Evolutionary conservation across 2,888 invertebrate genomes (phyloP).

Genomic region (Iselma pallidipennis): DNA sequence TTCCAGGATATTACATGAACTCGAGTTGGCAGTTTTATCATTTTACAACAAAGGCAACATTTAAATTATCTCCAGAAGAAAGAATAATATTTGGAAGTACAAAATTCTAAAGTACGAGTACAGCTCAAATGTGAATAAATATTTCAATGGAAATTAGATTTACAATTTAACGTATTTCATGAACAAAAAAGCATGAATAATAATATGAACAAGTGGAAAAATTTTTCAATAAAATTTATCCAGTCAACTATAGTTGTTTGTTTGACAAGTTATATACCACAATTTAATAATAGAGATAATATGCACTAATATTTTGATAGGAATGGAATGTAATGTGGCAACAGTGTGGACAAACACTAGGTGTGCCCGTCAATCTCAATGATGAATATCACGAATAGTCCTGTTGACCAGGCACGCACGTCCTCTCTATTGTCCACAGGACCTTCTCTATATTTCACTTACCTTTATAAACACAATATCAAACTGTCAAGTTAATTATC

Average conservation of each 20-base stretch:
- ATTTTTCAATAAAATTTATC: no score
- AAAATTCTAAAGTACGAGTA: no score
- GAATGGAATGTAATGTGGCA: conserved; percentile 31
- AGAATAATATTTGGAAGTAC: no score
- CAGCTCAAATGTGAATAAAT: no score
- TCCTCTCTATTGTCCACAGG: conserved; percentile 16
- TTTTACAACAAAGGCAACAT: background rate
- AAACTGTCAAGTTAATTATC: background rate
- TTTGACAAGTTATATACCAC: background rate
- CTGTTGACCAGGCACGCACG: background rate
- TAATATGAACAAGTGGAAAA: no score
- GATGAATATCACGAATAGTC: conserved; percentile 35
- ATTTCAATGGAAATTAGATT: no score
- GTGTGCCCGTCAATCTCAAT: conserved; percentile 41
- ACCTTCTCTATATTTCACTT: background rate
- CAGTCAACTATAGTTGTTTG: no score
- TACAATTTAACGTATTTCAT: no score
- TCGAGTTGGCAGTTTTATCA: background rate
- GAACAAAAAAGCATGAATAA: no score
- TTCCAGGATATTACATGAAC: no score
- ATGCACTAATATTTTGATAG: conserved; percentile 39
- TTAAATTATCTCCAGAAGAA: no score
- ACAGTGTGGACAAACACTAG: conserved; percentile 39
- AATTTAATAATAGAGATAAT: background rate
- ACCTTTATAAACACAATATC: background rate